These are phyloP conservation scores for Drosophila koepferae DNA, from an alignment of 2,888 invertebrate genomes.

Conservation along the genomic window DNA sequence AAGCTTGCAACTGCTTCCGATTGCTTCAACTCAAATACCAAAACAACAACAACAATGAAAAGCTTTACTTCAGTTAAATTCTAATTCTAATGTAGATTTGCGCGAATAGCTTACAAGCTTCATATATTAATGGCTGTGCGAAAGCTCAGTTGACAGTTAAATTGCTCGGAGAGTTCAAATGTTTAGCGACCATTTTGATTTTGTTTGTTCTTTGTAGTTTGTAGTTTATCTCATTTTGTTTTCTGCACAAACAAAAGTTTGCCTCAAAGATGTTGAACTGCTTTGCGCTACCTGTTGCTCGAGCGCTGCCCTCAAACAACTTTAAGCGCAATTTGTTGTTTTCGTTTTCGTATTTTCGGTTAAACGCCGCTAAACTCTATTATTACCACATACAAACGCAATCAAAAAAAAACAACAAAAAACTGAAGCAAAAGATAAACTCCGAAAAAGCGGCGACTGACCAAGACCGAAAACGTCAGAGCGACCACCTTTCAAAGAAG, in stretches of 20 bases:
- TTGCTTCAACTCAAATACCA: neutral
- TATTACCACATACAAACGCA: slow-evolving; percentile 47
- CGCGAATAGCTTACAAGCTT: slow-evolving; percentile 13
- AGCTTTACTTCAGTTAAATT: neutral
- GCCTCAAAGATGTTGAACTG: slow-evolving; percentile 11
- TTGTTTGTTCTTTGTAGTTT: neutral
- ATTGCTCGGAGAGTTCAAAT: slow-evolving; percentile 25
- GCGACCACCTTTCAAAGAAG: slow-evolving; percentile 61
- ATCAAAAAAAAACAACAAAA: slow-evolving; percentile 11
- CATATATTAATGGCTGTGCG: slow-evolving; percentile 18
- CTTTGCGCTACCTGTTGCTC: slow-evolving; percentile 45
- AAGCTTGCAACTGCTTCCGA: neutral
- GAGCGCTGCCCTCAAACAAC: slow-evolving; percentile 29
- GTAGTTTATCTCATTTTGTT: neutral
- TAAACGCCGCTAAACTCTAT: slow-evolving; percentile 59
- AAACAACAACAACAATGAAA: neutral
- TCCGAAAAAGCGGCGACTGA: slow-evolving; percentile 26
- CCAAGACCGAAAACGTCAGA: slow-evolving; percentile 49
- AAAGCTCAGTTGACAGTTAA: slow-evolving; percentile 36
- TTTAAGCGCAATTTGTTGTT: slow-evolving; percentile 16
- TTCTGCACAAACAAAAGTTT: slow-evolving; percentile 38
- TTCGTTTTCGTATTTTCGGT: slow-evolving; percentile 18
- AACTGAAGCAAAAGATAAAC: slow-evolving; percentile 33
- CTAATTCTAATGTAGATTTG: slow-evolving; percentile 5
- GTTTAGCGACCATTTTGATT: slow-evolving; percentile 23